These are phyloP conservation scores for Mimumesa dahlbomi DNA, from an alignment of 2,888 invertebrate genomes.

Conservation along the genomic window DNA sequence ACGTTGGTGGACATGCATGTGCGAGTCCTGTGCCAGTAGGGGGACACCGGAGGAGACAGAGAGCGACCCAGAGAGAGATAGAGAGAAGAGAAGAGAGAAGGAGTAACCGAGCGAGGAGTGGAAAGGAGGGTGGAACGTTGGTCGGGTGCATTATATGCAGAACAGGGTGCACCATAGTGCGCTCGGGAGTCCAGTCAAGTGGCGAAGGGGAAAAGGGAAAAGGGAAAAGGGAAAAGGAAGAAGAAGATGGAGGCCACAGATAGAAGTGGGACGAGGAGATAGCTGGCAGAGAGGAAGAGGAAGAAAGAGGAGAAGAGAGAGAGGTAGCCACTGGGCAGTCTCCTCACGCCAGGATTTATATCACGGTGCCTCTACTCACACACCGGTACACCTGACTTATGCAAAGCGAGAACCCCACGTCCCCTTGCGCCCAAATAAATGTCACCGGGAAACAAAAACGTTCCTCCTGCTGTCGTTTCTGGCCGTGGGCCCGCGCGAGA, in stretches of 20 bases:
- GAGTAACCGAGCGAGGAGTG: too few species aligned
- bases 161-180: constrained; percentile 76
- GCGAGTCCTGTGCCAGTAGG: constrained; percentile 40
- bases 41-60: constrained; percentile 17
- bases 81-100: constrained; percentile 17
- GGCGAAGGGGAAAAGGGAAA: constrained; percentile 45
- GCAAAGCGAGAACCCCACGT: constrained; percentile 75
- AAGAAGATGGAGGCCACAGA: constrained; percentile 47
- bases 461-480: constrained; percentile 53
- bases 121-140: constrained; percentile 50
- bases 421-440: constrained; percentile 76
- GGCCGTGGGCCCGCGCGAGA: constrained; percentile 51
- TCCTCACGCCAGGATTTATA: constrained; percentile 76
- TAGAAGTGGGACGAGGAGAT: constrained; percentile 36
- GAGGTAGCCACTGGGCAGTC: constrained; percentile 74
- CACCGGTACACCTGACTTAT: constrained; percentile 77
- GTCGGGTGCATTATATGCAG: constrained; percentile 78
- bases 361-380: constrained; percentile 72
- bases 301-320: constrained; percentile 43
- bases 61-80: background rate
- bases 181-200: constrained; percentile 55
- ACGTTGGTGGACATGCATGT: constrained; percentile 65
- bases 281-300: constrained; percentile 34
- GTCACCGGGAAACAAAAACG: constrained; percentile 78
- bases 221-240: constrained; percentile 39